phyloP scores from a whole-genome alignment of 2,888 invertebrate species.

The Cinara cedri region DNA sequence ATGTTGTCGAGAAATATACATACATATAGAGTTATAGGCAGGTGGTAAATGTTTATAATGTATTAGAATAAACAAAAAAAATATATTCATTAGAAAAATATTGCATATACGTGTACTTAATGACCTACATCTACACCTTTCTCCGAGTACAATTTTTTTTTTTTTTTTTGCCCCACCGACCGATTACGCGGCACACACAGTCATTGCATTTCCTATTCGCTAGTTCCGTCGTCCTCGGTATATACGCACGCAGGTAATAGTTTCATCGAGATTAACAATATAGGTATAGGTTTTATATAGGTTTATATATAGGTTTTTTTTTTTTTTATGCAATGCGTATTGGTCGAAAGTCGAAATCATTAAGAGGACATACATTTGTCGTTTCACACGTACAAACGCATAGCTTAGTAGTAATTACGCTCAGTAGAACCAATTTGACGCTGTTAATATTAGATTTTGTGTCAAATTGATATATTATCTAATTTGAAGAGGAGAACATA shows the following conservation, averaged over 20 bases:
- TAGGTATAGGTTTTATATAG: too few species aligned
- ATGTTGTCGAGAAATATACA: neutral
- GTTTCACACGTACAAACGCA: too few species aligned
- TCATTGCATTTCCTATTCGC: conserved; percentile 11
- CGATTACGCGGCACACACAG: neutral
- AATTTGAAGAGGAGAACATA: too few species aligned
- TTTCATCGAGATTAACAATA: neutral
- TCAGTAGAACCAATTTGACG: too few species aligned
- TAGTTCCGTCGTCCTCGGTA: neutral
- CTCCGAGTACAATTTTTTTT: conserved; percentile 12
- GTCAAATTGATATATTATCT: too few species aligned
- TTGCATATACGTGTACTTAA: conserved; percentile 9
- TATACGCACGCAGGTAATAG: neutral
- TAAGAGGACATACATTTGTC: too few species aligned
- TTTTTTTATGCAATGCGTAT: too few species aligned
- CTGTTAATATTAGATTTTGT: too few species aligned
- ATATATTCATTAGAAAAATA: conserved; percentile 9
- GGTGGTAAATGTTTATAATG: neutral
- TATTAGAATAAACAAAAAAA: conserved; percentile 5
- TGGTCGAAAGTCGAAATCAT: too few species aligned
- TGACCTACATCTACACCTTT: conserved; percentile 40
- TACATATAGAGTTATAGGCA: neutral
- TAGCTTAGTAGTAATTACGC: too few species aligned
- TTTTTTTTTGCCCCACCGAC: conserved; percentile 18
- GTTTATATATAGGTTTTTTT: too few species aligned